These are phyloP conservation scores for Sula dactylatra DNA, from an alignment of 2,113 vertebrate species.

Conservation along the genomic window DNA sequence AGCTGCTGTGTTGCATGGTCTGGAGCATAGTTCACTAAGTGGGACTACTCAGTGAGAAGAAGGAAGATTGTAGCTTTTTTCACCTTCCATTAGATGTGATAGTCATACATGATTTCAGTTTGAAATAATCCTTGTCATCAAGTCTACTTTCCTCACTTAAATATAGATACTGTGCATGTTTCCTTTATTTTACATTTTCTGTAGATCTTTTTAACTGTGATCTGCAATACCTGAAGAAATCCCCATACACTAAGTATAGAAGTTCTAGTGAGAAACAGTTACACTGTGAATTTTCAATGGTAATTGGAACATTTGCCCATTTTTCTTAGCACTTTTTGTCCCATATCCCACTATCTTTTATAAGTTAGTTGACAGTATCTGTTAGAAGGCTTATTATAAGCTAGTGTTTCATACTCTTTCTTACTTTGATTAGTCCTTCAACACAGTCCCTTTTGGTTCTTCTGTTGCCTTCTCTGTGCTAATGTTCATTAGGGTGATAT, in stretches of 20 bases:
- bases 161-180: not conserved
- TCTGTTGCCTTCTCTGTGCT: not conserved
- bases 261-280: not conserved
- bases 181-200: not conserved
- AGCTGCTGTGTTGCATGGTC: not conserved
- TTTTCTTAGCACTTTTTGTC: not conserved
- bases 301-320: not conserved
- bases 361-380: not conserved
- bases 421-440: not conserved
- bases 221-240: not conserved
- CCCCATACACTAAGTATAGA: not conserved
- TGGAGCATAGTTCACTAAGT: not conserved
- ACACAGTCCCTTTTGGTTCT: not conserved
- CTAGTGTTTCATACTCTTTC: not conserved
- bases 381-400: not conserved
- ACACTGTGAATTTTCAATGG: not conserved
- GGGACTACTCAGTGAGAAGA: not conserved
- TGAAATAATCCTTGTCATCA: not conserved
- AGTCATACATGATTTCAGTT: not conserved
- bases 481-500: not conserved
- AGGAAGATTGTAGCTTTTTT: not conserved
- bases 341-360: not conserved
- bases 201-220: not conserved
- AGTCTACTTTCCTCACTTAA: not conserved
- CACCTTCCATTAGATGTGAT: not conserved